phyloP scores from a whole-genome alignment of 2,888 invertebrate species.

The Watsonalla cultraria region DNA sequence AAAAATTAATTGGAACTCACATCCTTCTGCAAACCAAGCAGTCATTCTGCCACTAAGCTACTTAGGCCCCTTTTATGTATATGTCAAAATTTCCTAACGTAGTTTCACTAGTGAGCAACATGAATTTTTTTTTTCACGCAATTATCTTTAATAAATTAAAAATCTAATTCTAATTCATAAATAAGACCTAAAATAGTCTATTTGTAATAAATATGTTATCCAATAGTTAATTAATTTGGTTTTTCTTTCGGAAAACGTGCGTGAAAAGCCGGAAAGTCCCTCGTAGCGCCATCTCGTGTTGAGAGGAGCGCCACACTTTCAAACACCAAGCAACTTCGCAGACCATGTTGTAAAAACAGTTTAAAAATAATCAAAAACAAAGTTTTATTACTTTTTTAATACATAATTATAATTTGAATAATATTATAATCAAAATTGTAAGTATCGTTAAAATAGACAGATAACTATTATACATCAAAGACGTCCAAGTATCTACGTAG shows the following conservation, averaged over 20 bases:
- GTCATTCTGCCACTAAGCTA: no score
- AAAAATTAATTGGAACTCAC: no score
- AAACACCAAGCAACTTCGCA: background rate
- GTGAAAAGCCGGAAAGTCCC: slow-evolving; percentile 51
- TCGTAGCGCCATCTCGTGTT: slow-evolving; percentile 57
- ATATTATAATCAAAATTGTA: background rate
- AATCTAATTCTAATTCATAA: no score
- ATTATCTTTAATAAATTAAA: no score
- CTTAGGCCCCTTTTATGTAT: no score
- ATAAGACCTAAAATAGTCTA: slow-evolving; percentile 10
- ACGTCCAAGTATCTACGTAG: background rate
- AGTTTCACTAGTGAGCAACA: no score
- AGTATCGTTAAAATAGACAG: background rate
- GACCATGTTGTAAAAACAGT: background rate
- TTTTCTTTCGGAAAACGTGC: slow-evolving; percentile 34
- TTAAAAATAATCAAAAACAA: background rate
- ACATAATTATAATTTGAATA: background rate
- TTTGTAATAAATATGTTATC: slow-evolving; percentile 6
- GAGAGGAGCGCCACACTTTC: slow-evolving; percentile 36
- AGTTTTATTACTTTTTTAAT: background rate
- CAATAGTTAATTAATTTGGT: background rate
- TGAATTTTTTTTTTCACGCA: no score
- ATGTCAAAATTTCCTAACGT: no score
- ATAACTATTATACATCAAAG: background rate
- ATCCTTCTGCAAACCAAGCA: no score